Evolutionary conservation across 2,888 invertebrate species (phyloP), one percentile per base, ranked within the genome.

Genomic region (Scaptomyza caliginosa): DNA sequence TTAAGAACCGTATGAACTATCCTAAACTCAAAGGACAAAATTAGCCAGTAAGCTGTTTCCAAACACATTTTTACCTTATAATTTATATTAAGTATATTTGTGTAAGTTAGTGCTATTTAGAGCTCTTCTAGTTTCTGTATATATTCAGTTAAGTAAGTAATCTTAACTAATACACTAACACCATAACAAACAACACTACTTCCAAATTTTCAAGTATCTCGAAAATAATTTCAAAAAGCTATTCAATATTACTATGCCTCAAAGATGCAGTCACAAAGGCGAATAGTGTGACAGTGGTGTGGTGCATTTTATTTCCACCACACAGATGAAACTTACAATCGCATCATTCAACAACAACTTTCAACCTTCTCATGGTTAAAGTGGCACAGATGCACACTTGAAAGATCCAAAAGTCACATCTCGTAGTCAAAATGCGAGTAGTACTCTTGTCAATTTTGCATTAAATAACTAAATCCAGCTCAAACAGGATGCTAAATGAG

Each of bases 381-480:
- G 17, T 19, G 13, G 36, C 60, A 38, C 16, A 38, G 64, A 19
- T 43, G 38, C 49, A 38, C 17, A 51, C 54, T 54, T 50, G 46
- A 58, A 38, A 40, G 49, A 26, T 38, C 7, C 13, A 11, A 45
- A 17, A 70, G 50, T 54, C 40, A 48, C 46, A 57, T 54, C 56
- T 54, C 5, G 62, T 40, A 42, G 62, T 34, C 56, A 50, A 43
- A 28, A 48, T 51, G 46, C 49, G 48, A 43, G 64, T 66, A 50
- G 70, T 67, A 50, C 67, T 79, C 74, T 74, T 69, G 67, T 84
- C 77, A 72, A 77, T 74, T 77, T 74, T 66, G 82, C 77, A 74
- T 84, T 84, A 82, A 86, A 84, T 86, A 86, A 86, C 83, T 77
- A 77, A 86, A 86, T 86, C 72, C 71, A 80, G 48, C 63, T 49